Conservation (phyloP, 1,140 invertebrate genomes). For the Rhizoglyphus robini region DNA sequence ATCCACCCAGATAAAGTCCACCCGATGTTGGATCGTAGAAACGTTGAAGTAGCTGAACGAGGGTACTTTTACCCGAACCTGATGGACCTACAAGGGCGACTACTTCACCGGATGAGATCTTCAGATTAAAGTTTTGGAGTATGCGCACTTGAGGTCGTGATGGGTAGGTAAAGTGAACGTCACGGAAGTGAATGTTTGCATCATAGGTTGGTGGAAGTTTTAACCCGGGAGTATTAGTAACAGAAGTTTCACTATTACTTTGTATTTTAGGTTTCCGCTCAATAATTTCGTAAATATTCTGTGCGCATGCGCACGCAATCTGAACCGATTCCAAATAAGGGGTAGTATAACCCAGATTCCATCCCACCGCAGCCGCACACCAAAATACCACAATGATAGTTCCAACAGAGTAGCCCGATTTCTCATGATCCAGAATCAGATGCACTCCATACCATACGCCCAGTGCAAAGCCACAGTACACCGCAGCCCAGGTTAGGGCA, state of each 20-base stretch:
- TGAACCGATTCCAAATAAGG: slow-evolving; percentile 63
- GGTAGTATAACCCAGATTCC: slow-evolving; percentile 67
- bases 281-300: slow-evolving; percentile 58
- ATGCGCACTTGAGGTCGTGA: no score
- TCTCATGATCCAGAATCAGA: slow-evolving; percentile 30
- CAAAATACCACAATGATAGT: slow-evolving; percentile 30
- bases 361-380: slow-evolving; percentile 39
- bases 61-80: no score
- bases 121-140: no score
- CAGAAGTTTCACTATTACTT: slow-evolving; percentile 58
- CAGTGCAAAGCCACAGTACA: slow-evolving; percentile 4
- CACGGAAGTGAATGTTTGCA: no score
- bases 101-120: no score
- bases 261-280: slow-evolving; percentile 31
- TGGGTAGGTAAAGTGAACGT: no score
- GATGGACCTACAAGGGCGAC: no score
- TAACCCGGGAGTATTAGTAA: no score
- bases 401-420: background rate
- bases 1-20: slow-evolving; percentile 42
- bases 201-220: no score
- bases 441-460: slow-evolving; percentile 69
- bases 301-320: slow-evolving; percentile 57
- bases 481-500: background rate
- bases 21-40: slow-evolving; percentile 35
- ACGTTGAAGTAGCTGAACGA: no score